Base-by-base conservation (phyloP, 2,797 vertebrate genomes). In the Falco columbarius region DNA sequence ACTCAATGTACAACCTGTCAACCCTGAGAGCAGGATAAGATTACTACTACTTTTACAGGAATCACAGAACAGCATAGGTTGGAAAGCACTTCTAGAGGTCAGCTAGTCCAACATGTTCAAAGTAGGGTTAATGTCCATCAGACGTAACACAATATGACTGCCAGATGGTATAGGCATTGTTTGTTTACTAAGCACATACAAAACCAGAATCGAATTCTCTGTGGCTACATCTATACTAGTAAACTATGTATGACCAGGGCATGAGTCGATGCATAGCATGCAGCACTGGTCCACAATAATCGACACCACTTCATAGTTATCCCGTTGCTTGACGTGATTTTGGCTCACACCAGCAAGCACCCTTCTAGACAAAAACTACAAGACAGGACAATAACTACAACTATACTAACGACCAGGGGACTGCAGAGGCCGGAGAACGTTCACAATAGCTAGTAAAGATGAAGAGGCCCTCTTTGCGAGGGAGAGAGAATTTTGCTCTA, bases 221-320 rank as follows among this genome's bases (percentile, higher is more conserved):
- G 8, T 58, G 17, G 17, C 21, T 79, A 8, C 9, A 42, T 46
- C 14, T 72, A 9, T 54, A 17, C 9, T 51, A 36, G 19, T 14
- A 72, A 42, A 32, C 6, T 27, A 67, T 24, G 18, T 46, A 47
- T 67, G 21, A 24, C 15, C 42, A 54, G 7, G 2, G 7, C 7
- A 26, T 12, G 27, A 7, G 15, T 91, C 27, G 10, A 46, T 7
- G 61, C 0, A 0, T 16, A 61, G 7, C 44, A 7, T 9, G 5
- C 14, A 56, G 3, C 21, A 30, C 7, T 42, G 7, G 10, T 44
- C 42, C 58, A 16, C 42, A 79, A 3, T 32, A 74, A 68, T 61
- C 17, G 38, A 47, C 16, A 26, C 4, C 7, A 29, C 8, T 71
- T 74, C 19, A 24, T 6, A 40, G 30, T 56, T 81, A 72, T 54